phyloP scores from a whole-genome alignment of 2,797 vertebrate genomes.

The Cirrhinus molitorella region DNA sequence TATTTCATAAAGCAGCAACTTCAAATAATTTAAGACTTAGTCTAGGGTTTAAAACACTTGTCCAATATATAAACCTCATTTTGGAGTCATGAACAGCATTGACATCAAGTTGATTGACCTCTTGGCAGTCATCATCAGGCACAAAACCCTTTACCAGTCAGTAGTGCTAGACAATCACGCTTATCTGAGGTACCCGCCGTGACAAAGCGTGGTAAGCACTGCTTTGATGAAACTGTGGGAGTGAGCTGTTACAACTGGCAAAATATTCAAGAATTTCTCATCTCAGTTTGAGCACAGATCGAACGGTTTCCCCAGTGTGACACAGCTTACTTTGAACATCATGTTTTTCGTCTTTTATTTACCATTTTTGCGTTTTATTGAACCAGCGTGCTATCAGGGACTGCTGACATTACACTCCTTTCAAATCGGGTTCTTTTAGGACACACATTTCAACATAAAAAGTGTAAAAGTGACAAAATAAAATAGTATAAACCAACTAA shows the following conservation, averaged over 20 bases:
- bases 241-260: constrained; percentile 28
- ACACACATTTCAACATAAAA: constrained; percentile 3
- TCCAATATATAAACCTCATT: neutral
- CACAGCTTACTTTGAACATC: constrained; percentile 15
- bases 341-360: constrained; percentile 34
- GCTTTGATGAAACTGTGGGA: constrained; percentile 41
- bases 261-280: constrained; percentile 38
- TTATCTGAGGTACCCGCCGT: neutral
- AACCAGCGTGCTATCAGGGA: constrained; percentile 23
- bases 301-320: constrained; percentile 15
- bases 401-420: constrained; percentile 33
- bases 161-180: neutral
- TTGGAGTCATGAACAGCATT: constrained; percentile 16
- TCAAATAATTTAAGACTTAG: neutral
- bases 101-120: constrained; percentile 14
- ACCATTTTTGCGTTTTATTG: neutral
- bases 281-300: constrained; percentile 31
- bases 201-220: neutral
- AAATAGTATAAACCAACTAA: neutral
- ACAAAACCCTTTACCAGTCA: constrained; percentile 8
- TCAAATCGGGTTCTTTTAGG: constrained; percentile 25
- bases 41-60: neutral
- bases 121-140: constrained; percentile 7
- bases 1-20: neutral
- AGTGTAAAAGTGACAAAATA: neutral